Evolutionary conservation across 2,888 invertebrate genomes (phyloP).

Genomic region (Oxyscelio sp.): DNA sequence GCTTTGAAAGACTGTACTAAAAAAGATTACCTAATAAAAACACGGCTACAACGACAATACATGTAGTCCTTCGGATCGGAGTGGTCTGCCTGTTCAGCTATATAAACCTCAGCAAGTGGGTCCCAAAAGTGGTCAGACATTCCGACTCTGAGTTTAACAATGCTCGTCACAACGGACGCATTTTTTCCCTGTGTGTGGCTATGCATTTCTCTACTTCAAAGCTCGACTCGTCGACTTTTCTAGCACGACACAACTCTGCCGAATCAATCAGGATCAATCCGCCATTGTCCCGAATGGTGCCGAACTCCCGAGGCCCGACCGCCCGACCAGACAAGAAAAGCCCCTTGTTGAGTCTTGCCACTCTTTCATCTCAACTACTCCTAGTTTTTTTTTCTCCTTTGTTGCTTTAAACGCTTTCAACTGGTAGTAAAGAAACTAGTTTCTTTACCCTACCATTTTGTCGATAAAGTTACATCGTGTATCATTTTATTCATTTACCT

Average conservation of each 20-base stretch:
- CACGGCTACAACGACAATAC: conserved; percentile 92
- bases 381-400: too few species aligned
- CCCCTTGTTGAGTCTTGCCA: too few species aligned
- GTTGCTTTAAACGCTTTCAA: too few species aligned
- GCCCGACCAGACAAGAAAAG: conserved; percentile 6
- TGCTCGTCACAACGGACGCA: conserved; percentile 52
- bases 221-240: conserved; percentile 6
- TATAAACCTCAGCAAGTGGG: conserved; percentile 91
- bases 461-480: too few species aligned
- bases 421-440: too few species aligned
- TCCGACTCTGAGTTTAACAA: conserved; percentile 16
- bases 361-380: too few species aligned
- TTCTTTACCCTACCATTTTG: too few species aligned
- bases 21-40: conserved; percentile 90
- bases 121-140: conserved; percentile 91
- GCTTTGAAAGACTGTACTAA: background rate
- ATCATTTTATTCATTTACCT: too few species aligned
- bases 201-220: background rate
- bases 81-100: conserved; percentile 88
- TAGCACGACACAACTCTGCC: conserved; percentile 53
- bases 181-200: conserved; percentile 11
- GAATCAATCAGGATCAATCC: conserved; percentile 53
- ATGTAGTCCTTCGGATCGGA: conserved; percentile 90
- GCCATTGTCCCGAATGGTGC: conserved; percentile 55
- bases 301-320: conserved; percentile 19